These are phyloP conservation scores for Cerastoderma edule DNA, from an alignment of 2,888 invertebrate species.

Conservation along the genomic window DNA sequence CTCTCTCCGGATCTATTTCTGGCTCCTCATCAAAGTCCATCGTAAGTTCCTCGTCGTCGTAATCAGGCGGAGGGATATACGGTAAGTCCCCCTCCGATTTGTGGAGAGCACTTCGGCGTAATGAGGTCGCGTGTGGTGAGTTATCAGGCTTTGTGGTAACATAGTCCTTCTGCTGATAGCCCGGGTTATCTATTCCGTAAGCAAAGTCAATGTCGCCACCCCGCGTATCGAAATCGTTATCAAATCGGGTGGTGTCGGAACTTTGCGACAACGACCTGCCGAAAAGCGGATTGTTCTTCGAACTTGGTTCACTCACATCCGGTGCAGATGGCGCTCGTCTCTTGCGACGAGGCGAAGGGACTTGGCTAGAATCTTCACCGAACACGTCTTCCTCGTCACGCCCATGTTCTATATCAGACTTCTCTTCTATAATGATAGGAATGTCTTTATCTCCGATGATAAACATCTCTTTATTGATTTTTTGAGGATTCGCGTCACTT, in stretches of 20 bases:
- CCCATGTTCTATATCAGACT: neutral
- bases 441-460: constrained; percentile 60
- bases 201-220: constrained; percentile 59
- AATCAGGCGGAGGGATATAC: constrained; percentile 68
- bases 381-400: constrained; percentile 15
- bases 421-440: constrained; percentile 45
- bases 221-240: constrained; percentile 46
- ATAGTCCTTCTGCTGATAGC: constrained; percentile 17
- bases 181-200: constrained; percentile 47
- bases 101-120: neutral
- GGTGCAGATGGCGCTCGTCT: constrained; percentile 51
- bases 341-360: constrained; percentile 51
- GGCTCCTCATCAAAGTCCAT: constrained; percentile 55
- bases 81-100: constrained; percentile 31
- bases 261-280: constrained; percentile 50
- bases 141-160: neutral
- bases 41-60: constrained; percentile 64
- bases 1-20: constrained; percentile 29
- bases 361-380: constrained; percentile 18
- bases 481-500: neutral
- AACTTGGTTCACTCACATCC: constrained; percentile 15
- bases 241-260: constrained; percentile 45
- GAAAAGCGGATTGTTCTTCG: constrained; percentile 45
- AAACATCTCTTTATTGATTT: constrained; percentile 11
- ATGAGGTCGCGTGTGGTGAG: neutral